phyloP scores from a whole-genome alignment of 2,797 vertebrate genomes.

The Eospalax fontanierii region DNA sequence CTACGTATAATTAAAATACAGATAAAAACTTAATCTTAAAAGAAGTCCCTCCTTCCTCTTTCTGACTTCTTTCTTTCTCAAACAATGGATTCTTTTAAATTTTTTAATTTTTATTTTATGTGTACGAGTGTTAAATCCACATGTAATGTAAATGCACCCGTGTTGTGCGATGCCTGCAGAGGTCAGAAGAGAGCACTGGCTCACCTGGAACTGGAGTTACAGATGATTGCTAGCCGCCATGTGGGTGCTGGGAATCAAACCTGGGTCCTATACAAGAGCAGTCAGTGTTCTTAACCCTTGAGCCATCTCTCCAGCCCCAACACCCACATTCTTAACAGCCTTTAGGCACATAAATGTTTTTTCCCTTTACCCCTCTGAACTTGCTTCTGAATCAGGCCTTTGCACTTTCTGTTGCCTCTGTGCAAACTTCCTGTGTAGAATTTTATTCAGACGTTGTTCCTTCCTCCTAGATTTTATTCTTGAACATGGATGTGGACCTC shows the following conservation, averaged over 20 bases:
- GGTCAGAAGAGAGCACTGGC: too few relatives aligned
- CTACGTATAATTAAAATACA: neutral
- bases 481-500: neutral
- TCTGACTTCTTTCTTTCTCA: neutral
- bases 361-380: neutral
- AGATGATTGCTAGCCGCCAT: too few relatives aligned
- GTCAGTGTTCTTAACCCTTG: too few relatives aligned
- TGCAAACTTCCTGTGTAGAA: conserved; percentile 11
- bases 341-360: neutral
- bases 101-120: too few relatives aligned
- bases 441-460: neutral
- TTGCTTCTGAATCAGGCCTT: neutral
- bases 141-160: too few relatives aligned
- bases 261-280: too few relatives aligned
- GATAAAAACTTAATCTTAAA: neutral
- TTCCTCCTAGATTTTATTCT: neutral
- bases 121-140: too few relatives aligned
- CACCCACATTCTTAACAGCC: neutral
- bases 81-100: too few relatives aligned
- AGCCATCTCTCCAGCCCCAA: too few relatives aligned
- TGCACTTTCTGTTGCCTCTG: neutral
- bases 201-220: too few relatives aligned
- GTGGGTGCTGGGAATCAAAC: too few relatives aligned
- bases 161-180: too few relatives aligned
- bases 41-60: neutral